Evolutionary conservation across 1,140 invertebrate genomes (phyloP).

Genomic region (Brachionus sp.): DNA sequence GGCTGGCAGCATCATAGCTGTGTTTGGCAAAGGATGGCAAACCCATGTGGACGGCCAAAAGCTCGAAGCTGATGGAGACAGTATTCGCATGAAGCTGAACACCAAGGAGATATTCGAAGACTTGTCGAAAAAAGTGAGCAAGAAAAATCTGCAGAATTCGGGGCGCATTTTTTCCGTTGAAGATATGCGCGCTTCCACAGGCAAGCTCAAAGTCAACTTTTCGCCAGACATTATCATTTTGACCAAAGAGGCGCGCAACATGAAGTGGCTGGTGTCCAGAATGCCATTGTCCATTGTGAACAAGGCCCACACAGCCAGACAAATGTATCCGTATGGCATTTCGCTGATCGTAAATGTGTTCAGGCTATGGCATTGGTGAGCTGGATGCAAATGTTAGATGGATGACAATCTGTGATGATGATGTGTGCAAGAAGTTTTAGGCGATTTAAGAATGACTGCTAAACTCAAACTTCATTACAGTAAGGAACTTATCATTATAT

Average conservation of each 20-base stretch:
- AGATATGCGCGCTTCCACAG: slow-evolving; percentile 30
- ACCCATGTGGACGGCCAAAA: slow-evolving; percentile 98
- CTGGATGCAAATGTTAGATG: neutral
- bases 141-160: slow-evolving; percentile 21
- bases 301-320: slow-evolving; percentile 96
- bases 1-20: slow-evolving; percentile 94
- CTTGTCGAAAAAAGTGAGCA: slow-evolving; percentile 74
- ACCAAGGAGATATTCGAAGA: slow-evolving; percentile 96
- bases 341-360: slow-evolving; percentile 94
- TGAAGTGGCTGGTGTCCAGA: slow-evolving; percentile 63
- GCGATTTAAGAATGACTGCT: neutral
- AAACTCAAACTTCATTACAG: neutral
- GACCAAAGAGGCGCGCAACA: slow-evolving; percentile 76
- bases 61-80: slow-evolving; percentile 93
- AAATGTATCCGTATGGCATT: slow-evolving; percentile 96
- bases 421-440: neutral
- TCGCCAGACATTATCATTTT: slow-evolving; percentile 95
- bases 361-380: no score
- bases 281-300: slow-evolving; percentile 96
- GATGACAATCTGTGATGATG: neutral
- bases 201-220: slow-evolving; percentile 74
- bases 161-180: slow-evolving; percentile 36
- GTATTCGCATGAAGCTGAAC: slow-evolving; percentile 88
- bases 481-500: neutral
- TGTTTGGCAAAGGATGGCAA: slow-evolving; percentile 96